Evolutionary conservation across 2,797 vertebrate species (phyloP).

Genomic region (Aphelocoma californica): DNA sequence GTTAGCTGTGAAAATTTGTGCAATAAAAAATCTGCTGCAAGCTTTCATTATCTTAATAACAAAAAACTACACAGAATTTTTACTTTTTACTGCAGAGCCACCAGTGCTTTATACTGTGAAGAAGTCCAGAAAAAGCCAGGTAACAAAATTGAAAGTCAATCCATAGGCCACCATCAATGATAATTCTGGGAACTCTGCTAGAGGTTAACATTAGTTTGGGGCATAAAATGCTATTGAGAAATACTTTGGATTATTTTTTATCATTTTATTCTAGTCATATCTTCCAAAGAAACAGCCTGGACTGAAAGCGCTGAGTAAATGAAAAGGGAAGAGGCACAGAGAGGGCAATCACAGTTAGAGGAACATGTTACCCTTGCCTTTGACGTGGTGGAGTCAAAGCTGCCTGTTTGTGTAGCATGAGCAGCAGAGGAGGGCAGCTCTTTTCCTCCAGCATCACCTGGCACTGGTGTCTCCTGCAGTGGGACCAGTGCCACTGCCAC

Average conservation of each 20-base stretch:
- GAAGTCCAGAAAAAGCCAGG: not conserved
- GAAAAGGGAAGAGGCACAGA: not conserved
- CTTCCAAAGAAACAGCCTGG: not conserved
- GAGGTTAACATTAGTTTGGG: not conserved
- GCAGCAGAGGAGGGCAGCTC: not conserved
- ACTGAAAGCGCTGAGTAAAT: not conserved
- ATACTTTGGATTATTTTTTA: not conserved
- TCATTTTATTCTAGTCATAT: not conserved
- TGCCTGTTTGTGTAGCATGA: accelerated
- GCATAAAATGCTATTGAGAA: not conserved
- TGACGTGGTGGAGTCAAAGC: not conserved
- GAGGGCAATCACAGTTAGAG: not conserved
- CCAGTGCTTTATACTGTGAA: not conserved
- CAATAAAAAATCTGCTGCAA: not conserved
- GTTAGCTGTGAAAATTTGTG: not conserved
- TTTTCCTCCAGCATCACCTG: not conserved
- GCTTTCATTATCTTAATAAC: slow-evolving; percentile 18
- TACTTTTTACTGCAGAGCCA: not conserved
- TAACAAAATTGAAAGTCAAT: not conserved
- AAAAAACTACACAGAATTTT: not conserved
- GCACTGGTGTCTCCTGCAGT: accelerated
- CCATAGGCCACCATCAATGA: not conserved
- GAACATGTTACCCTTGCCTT: not conserved
- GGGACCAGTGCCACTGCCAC: not conserved
- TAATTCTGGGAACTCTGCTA: not conserved